Evolutionary conservation across 2,113 vertebrate species (phyloP), one percentile per base, ranked within the genome.

Genomic region (Heterotilapia buettikoferi): DNA sequence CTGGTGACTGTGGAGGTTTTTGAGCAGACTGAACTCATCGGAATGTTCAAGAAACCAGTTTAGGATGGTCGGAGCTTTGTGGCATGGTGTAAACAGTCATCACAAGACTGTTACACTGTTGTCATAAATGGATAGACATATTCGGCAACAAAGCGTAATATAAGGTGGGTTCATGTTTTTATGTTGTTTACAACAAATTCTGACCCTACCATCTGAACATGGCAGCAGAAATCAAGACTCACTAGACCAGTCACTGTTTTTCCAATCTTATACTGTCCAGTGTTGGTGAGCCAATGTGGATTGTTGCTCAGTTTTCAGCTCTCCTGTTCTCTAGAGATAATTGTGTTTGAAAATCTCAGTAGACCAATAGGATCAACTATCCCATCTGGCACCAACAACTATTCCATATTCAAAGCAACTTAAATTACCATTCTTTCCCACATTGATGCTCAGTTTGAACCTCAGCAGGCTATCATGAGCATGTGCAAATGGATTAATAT

Each of bases 81-180:
- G 66, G 9, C n/a, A 68, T 24, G 7, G 36, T 40, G 12, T 14
- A 43, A 40, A 40, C 66, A 43, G 36, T 7, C 36, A 40, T 40
- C 63, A 6, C 36, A 71, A 71, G 66, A 43, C 38, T 40, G 36
- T 40, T 43, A 43, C n/a, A 71, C 12, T 14, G 36, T 71, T 40
- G 63, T 68, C 63, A 40, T 21, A 68, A 68, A 68, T 12, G 4
- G 19, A 14, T 68, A 21, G 7, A 21, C 11, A 9, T 2, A 1
- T 11, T 40, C 7, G 2, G 36, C 63, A 71, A 24, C 36, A 43
- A 43, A 43, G 38, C 36, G 0, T 61, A 0, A 0, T 31, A 31
- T 24, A 13, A 4, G n/a, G 66, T 43, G 57, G 9, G 16, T 61
- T 19, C 6, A 3, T 38, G 61, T 19, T 38, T 36, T 66, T 36